Percentiles rank a stretch among this genome's conserved stretches.
These are phyloP conservation scores for Archocentrus centrarchus DNA, from an alignment of 2,113 vertebrate genomes.

Conservation along the genomic window DNA sequence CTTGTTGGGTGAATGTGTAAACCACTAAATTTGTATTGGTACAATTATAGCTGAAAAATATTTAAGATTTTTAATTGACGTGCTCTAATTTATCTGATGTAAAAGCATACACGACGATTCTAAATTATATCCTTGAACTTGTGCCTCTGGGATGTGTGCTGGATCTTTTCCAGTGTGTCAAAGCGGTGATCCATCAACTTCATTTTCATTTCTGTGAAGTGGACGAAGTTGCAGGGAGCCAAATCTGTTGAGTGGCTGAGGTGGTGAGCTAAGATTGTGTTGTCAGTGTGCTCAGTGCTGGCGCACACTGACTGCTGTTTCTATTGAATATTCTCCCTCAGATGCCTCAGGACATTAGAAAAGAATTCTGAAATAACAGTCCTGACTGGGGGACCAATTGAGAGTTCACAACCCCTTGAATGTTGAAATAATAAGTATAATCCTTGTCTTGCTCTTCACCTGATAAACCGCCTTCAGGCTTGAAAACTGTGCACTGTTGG, in stretches of 20 bases:
- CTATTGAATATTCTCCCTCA: neutral
- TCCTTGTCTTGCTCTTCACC: neutral
- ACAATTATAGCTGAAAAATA: neutral
- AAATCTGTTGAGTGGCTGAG: neutral
- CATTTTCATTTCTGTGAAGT: neutral
- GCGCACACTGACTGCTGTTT: neutral
- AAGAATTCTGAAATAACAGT: neutral
- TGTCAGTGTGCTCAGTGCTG: neutral
- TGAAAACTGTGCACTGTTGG: neutral
- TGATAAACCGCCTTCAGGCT: neutral
- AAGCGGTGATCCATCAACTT: neutral
- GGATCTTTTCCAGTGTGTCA: neutral
- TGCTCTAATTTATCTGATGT: neutral
- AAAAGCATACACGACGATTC: neutral
- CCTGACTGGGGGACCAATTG: neutral
- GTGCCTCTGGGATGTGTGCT: neutral
- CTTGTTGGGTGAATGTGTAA: neutral
- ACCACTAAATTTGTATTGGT: neutral
- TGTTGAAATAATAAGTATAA: neutral
- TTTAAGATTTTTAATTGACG: neutral
- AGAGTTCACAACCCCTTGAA: neutral
- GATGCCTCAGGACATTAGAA: neutral
- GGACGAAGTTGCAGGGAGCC: neutral
- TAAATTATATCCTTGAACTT: neutral
- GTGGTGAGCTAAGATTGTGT: constrained; percentile 5